Percentiles rank a stretch among this genome's conserved stretches.
phyloP scores from a whole-genome alignment of 2,113 vertebrate genomes.

The Pteropus alecto region DNA sequence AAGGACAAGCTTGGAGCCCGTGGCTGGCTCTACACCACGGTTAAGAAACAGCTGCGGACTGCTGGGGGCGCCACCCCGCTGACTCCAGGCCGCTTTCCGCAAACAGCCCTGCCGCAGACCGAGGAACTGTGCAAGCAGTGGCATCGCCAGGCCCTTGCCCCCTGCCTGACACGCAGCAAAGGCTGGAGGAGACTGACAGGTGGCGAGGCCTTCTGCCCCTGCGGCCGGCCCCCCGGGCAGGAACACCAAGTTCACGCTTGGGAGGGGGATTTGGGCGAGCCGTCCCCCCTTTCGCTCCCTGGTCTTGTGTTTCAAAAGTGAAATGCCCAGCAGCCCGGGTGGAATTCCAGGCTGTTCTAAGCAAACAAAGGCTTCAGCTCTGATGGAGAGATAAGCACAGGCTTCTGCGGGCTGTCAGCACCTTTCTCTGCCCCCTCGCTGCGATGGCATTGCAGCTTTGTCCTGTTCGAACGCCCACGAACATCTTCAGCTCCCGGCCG shows the following conservation, averaged over 20 bases:
- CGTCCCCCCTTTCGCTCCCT: background rate
- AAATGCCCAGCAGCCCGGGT: background rate
- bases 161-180: accelerated
- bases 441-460: slow-evolving; percentile 22
- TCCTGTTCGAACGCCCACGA: slow-evolving; percentile 46
- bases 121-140: accelerated
- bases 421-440: background rate
- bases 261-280: background rate
- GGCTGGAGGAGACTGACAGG: background rate
- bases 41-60: accelerated
- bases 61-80: background rate
- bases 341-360: background rate
- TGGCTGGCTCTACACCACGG: accelerated
- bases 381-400: background rate
- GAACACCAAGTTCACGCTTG: background rate
- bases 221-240: accelerated
- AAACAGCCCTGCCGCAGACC: accelerated
- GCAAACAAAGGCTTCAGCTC: slow-evolving; percentile 36
- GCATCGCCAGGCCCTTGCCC: background rate
- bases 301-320: slow-evolving; percentile 14
- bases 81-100: background rate
- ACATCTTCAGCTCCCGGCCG: slow-evolving; percentile 49
- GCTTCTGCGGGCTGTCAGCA: slow-evolving; percentile 71
- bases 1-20: no score
- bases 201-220: accelerated